Base-by-base conservation (phyloP, 2,113 vertebrate genomes). In the Numida meleagris region DNA sequence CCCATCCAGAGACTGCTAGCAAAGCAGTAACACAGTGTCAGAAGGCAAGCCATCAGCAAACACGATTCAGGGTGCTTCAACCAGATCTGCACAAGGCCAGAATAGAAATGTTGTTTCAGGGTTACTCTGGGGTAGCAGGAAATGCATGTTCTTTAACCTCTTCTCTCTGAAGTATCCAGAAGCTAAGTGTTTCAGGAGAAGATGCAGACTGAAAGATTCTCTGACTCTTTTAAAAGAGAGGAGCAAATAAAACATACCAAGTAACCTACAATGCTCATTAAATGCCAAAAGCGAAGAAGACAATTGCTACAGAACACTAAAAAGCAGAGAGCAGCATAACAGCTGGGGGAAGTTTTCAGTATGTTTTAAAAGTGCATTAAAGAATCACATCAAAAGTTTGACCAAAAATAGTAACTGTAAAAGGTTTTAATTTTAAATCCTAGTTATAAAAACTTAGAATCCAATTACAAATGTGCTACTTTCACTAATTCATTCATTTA, bases 401-500 rank as follows among this genome's bases (percentile, higher is more conserved):
- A 73, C 25, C 27, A 83, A 40, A 14, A 34, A 55, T 4, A n/a
- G 31, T n/a, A 53, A 42, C 27, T 20, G 61, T 59, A 40, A 58
- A 68, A n/a, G 12, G 75, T 29, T 71, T 92, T 46, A 83, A 93
- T 55, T 91, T 93, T 79, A 85, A 94, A 89, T 89, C 50, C 74
- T 38, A 86, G 66, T 71, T 90, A 76, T 0, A 11, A 75, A 92
- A 93, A 82, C 45, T 77, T 46, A 74, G 17, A 92, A 92, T 91
- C 73, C 71, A 95, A 91, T 94, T 95, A 85, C 21, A 16, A 88
- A 61, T 42, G 75, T 53, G 67, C 45, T 87, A 80, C 48, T 94
- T 95, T 50, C 62, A 58, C 45, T 53, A 93, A 82, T 82, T 94
- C 71, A 80, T 38, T 45, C 74, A 76, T 82, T 89, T 95, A 87